Evolutionary conservation across 1,140 invertebrate genomes (phyloP), one percentile per base, ranked within the genome.

Genomic region (Batillaria attramentaria): DNA sequence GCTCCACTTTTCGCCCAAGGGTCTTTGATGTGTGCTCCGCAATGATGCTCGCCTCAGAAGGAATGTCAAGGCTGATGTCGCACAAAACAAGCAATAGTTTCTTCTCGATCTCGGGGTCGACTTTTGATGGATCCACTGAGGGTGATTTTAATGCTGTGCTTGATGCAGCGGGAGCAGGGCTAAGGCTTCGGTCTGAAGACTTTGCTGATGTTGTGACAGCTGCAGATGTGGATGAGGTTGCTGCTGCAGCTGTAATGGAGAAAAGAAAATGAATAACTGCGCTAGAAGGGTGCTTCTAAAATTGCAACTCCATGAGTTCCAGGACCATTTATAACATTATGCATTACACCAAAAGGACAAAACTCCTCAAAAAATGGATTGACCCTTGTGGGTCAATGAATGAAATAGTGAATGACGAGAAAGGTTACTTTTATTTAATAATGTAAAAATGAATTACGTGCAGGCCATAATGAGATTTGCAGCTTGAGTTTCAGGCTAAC

Each of bases 31-130:
- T 92, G 78, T 93, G 92, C 43, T 93, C 90, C 35, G 93, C 91
- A 33, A 97, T 90, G 70, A 94, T 93, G 46, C 76, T 78, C 3
- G 83, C 77, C 24, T 84, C 83, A 35, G 83, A 81, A 3, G 83
- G 83, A 50, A 84, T 79, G 43, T 84, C 83, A 24, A 84, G 75
- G 35, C 69, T 81, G 43, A 84, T 81, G 68, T 84, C 94, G 84
- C 95, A 95, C 18, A 98, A 90, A 16, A 94, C 93, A 88, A 94
- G 93, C 39, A 98, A 89, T 0, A 97, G 90, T 54, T 93, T 92
- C 77, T 94, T 93, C 89, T 97, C 95, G 18, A 95, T 85, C 43
- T 89, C 88, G 42, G 87, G 87, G 70, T 91, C 88, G 69, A 83
- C 72, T 74, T 84, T 85, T 10, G 81, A 66, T 10, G 79, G 75